Conservation (phyloP, 2,113 vertebrate species). For the Peromyscus polionotus region DNA sequence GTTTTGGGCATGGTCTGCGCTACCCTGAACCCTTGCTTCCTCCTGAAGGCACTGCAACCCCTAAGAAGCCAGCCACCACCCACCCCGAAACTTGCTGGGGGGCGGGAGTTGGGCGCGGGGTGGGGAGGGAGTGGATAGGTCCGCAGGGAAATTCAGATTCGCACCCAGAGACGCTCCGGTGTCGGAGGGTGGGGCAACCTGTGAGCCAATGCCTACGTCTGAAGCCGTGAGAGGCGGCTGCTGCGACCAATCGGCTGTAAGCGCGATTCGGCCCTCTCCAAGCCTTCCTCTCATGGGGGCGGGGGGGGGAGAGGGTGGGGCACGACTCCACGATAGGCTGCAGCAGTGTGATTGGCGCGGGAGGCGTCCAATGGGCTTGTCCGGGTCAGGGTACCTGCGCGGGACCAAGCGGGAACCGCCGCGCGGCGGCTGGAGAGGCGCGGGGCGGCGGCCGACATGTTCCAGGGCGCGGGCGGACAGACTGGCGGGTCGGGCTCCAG, state of each 20-base stretch:
- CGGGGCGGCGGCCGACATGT: conserved; percentile 90
- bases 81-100: background rate
- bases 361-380: fast-evolving
- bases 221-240: fast-evolving
- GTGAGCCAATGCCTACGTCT: background rate
- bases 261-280: fast-evolving
- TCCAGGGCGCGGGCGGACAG: conserved; percentile 87
- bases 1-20: too few species aligned
- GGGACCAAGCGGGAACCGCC: conserved; percentile 40
- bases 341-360: fast-evolving
- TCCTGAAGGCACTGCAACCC: too few species aligned
- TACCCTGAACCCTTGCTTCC: background rate
- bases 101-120: too few species aligned
- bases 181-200: background rate
- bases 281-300: fast-evolving
- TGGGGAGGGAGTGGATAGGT: too few species aligned
- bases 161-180: background rate
- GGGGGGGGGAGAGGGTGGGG: fast-evolving
- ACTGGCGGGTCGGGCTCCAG: conserved; percentile 90
- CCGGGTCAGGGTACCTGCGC: background rate
- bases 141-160: background rate
- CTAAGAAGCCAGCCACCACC: background rate
- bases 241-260: fast-evolving
- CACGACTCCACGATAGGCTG: background rate
- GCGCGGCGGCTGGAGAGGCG: background rate